These are phyloP conservation scores for Gnathonemus longibarbis DNA, from an alignment of 2,113 vertebrate species.

Conservation along the genomic window DNA sequence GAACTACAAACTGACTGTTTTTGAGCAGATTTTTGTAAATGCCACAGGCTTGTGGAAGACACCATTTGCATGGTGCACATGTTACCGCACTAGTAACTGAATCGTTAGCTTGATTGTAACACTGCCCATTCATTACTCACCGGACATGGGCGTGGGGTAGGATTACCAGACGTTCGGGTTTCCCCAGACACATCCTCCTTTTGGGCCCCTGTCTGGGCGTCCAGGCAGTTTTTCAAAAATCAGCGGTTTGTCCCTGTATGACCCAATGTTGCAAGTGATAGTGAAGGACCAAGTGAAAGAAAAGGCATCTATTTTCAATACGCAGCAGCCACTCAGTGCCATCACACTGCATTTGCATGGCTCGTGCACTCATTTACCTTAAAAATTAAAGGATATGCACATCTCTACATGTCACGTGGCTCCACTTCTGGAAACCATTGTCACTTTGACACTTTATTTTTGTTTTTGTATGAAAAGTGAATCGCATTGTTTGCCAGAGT, in stretches of 20 bases:
- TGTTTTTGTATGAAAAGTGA: background rate
- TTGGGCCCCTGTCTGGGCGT: background rate
- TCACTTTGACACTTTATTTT: background rate
- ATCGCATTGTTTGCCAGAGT: background rate
- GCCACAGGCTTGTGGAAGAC: background rate
- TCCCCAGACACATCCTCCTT: background rate
- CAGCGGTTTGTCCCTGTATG: background rate
- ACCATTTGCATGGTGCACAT: background rate
- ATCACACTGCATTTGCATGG: no score
- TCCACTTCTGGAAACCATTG: background rate
- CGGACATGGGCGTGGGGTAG: background rate
- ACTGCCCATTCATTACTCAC: background rate
- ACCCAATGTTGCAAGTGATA: background rate
- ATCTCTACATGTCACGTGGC: background rate
- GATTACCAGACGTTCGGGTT: background rate
- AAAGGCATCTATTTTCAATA: background rate
- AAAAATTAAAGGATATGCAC: background rate
- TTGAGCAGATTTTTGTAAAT: background rate
- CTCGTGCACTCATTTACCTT: background rate
- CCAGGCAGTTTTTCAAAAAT: background rate
- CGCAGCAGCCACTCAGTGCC: no score
- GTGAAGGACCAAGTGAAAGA: background rate
- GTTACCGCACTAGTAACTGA: background rate
- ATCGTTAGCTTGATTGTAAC: background rate
- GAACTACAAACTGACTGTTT: background rate